Base-by-base conservation (phyloP, 1,140 invertebrate species). In the Goniozus legneri region DNA sequence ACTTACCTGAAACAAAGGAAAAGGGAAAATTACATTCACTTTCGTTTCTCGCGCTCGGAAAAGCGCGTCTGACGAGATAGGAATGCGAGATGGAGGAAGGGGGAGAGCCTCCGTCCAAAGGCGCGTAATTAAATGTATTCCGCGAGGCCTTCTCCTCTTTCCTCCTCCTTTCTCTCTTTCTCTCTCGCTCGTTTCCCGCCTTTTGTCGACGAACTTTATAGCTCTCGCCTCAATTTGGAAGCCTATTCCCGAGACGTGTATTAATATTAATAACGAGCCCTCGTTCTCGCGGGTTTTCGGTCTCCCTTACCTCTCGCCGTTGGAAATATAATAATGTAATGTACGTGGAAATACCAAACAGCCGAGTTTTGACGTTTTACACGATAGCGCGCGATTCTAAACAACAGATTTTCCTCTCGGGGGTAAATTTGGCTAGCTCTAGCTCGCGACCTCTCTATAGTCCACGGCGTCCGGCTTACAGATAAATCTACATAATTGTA, bases 1-100 rank as follows among this genome's bases (percentile, higher is more conserved):
- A 55, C 55, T 61, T 52, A 56, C 47, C 57, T 59, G 47, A 62
- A 62, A 57, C 48, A 62, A 59, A 61, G 34, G 41, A 45, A 50
- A 50, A 56, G 18, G 27, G 41, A 51, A 41, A 49, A 61, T 60
- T 55, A 60, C 24, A 19, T 38, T 50, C 36, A 27, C 14, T 47
- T 40, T 57, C 14, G 21, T 35, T 33, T 22, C 24, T 57, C 14
- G 21, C 35, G 39, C 27, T 20, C 20, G 43, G 8, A 43, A n/a
- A 44, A 47, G 44, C 44, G 37, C 24, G 24, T 19, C 38, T 19
- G 37, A 50, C n/a, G n/a, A n/a, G n/a, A n/a, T 6, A 30, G 8
- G 15, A 15, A 18, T 27, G 31, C 10, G 6, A 19, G 15, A 33
- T 12, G 18, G 19, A 27, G 15, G 13, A 24, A 30, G 22, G 16